Base-by-base conservation (phyloP, 2,888 invertebrate genomes). In the Caenorhabditis afra region DNA sequence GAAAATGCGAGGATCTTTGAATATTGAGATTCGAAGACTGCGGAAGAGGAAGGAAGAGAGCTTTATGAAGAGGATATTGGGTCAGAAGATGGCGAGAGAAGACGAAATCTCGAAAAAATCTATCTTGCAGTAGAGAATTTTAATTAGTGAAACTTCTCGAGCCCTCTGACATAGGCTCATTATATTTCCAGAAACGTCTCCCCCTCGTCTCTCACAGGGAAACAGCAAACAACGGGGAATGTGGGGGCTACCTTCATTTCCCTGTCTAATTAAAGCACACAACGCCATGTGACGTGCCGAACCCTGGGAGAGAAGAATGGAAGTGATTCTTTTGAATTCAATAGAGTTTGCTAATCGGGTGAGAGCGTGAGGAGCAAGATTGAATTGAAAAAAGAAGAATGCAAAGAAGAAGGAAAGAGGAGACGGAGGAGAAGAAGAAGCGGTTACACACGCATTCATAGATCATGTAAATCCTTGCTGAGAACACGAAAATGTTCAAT, bases 391-490 rank as follows among this genome's bases (percentile, higher is more conserved):
- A 29, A 44, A 49, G 68, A 68, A 50, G 57, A 16, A 23, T 44
- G 61, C 44, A 47, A 57, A 29, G 29, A 37, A 39, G 55, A 49
- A 23, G 39, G 16, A 61, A 41, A 57, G 57, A 41, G 47, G 23
- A 23, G 35, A 12, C 18, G 16, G 47, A 57, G 57, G 20, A 61
- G 23, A 23, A 57, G 57, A 41, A 61, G 23, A 23, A 49, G 22
- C 18, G 16, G 47, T 18, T 61, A n/a, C 23, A 7, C 58, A 45
- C 18, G 29, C 59, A 74, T 45, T 58, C 65, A 59, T 45, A 74
- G 65, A 66, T 74, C 61, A 74, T 49, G 52, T 37, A 66, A 74
- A 74, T 65, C 37, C 12, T 52, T 52, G 11, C 8, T 5, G 50
- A 64, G 41, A 52, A 49, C 50, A 50, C 39, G 41, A 52, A 50